phyloP scores from a whole-genome alignment of 2,797 vertebrate species.

The Ibycter americanus region DNA sequence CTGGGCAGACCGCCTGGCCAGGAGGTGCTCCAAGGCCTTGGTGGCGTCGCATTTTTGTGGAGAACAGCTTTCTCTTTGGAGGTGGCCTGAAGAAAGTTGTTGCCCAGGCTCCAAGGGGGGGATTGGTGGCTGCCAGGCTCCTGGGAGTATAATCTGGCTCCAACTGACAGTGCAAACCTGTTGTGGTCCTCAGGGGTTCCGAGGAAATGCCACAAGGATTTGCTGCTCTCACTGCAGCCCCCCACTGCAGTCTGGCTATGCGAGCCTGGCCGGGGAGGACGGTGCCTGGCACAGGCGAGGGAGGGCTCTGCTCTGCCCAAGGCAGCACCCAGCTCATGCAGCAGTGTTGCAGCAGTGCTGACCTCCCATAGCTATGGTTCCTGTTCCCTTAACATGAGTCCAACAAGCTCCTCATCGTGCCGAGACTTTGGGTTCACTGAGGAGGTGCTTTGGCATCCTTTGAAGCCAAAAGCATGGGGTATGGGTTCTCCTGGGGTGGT shows the following conservation, averaged over 20 bases:
- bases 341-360: not conserved
- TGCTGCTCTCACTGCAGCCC: not conserved
- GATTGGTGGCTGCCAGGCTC: not conserved
- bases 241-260: not conserved
- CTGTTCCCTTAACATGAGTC: not conserved
- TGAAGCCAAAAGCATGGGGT: not conserved
- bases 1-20: not conserved
- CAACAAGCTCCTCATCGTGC: not conserved
- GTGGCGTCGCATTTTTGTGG: accelerated
- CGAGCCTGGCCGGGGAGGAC: not conserved
- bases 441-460: not conserved
- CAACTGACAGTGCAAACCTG: not conserved
- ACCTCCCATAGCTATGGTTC: not conserved
- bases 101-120: not conserved
- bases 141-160: not conserved
- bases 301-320: not conserved
- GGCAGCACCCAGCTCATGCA: not conserved
- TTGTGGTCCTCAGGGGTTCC: not conserved
- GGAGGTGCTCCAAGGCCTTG: accelerated
- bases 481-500: not conserved
- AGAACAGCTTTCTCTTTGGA: not conserved
- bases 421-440: not conserved
- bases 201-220: not conserved
- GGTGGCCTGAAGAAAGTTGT: not conserved
- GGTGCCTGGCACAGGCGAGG: not conserved